phyloP scores from a whole-genome alignment of 2,888 invertebrate genomes.

The Buathra laborator region DNA sequence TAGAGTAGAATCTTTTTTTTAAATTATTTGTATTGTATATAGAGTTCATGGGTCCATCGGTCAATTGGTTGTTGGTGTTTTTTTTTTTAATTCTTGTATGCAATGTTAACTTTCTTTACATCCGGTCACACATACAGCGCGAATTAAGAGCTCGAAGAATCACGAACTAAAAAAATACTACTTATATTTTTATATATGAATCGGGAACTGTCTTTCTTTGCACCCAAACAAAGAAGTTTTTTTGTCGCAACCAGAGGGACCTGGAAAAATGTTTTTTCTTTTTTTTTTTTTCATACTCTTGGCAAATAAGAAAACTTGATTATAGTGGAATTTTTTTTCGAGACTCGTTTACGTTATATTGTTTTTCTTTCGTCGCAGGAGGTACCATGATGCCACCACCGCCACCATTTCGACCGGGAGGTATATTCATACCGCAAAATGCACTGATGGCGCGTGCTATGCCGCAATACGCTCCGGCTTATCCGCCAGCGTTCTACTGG shows the following conservation, averaged over 20 bases:
- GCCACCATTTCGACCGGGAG: slow-evolving; percentile 84
- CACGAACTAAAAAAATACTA: slow-evolving; percentile 47
- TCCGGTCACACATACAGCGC: slow-evolving; percentile 48
- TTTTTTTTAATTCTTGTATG: slow-evolving; percentile 73
- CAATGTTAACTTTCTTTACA: slow-evolving; percentile 75
- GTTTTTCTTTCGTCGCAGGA: slow-evolving; percentile 85
- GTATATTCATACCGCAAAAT: slow-evolving; percentile 86
- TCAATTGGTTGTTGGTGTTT: slow-evolving; percentile 78
- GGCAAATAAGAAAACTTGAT: slow-evolving; percentile 3
- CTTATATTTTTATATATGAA: slow-evolving; percentile 44
- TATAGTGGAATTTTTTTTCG: slow-evolving; percentile 42
- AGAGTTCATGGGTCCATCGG: slow-evolving; percentile 78
- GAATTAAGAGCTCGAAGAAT: slow-evolving; percentile 31
- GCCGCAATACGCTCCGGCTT: slow-evolving; percentile 87
- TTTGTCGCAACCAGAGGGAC: slow-evolving; percentile 41
- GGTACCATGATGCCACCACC: slow-evolving; percentile 88
- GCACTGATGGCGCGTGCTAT: slow-evolving; percentile 86
- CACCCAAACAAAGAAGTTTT: slow-evolving; percentile 8
- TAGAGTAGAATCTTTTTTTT: slow-evolving; percentile 72
- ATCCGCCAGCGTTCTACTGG: slow-evolving; percentile 92
- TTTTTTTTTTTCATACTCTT: slow-evolving; percentile 43
- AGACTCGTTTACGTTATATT: slow-evolving; percentile 74
- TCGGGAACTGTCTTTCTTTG: slow-evolving; percentile 31
- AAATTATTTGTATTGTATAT: slow-evolving; percentile 75
- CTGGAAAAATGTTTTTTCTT: slow-evolving; percentile 39